Evolutionary conservation across 2,888 invertebrate genomes (phyloP), one percentile per base, ranked within the genome.

Genomic region (Idaea dimidiata): DNA sequence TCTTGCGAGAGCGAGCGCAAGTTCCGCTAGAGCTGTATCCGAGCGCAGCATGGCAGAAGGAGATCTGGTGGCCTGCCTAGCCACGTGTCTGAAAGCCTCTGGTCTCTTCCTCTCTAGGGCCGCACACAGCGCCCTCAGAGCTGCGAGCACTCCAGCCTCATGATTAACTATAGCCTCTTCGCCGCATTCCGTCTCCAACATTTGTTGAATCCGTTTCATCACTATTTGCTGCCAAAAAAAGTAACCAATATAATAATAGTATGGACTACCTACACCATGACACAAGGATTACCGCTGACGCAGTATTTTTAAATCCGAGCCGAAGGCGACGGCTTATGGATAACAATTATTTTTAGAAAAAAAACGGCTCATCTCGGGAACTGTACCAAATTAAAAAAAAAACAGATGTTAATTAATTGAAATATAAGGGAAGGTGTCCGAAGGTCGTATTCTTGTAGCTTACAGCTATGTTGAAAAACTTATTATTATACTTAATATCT

Each of bases 41-140:
- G 94, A 93, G 1, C 93, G 89, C 55, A 94, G 89, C 85, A 94
- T 93, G 31, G 94, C 92, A 3, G 93, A 91, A 0, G 94, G 94
- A 31, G 93, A 86, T 24, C 94, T 86, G 68, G 95, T 95, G 4
- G 96, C 95, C 81, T 97, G 97, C 16, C 96, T 88, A 0, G 95
- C 95, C 0, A 97, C 94, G 57, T 95, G 94, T 7, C 94, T 93
- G 79, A 95, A 96, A 16, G 96, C 91, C 60, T 96, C 95, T 0
- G 97, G 97, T 80, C 96, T 94, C 91, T 95, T 95, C 59, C 96
- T 92, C 79, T 97, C 97, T 68, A 97, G 85, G 70, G 96, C 96
- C 17, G 94, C 93, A 32, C 95, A 95, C 31, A 96, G 84, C 71
- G 88, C 91, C 63, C 87, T 85, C 66, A 90, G 80, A 54, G 83